Conservation (phyloP, 1,140 invertebrate species). For the Rhopalosiphum padi region DNA sequence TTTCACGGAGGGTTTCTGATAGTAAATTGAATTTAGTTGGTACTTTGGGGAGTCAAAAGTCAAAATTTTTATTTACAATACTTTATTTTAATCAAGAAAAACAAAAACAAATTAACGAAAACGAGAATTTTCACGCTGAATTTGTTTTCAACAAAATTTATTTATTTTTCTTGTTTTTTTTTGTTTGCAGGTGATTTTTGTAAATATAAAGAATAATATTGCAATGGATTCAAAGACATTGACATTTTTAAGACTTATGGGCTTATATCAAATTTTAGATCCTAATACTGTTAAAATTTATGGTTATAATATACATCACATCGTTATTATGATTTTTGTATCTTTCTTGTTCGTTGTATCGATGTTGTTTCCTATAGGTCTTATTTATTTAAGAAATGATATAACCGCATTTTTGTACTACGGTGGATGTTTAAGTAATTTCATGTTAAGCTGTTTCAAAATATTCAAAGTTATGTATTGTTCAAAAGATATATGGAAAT, state of each 20-base stretch:
- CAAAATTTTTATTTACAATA: too few species aligned
- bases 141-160: too few species aligned
- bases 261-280: neutral
- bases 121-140: too few species aligned
- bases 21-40: too few species aligned
- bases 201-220: neutral
- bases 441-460: neutral
- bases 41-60: too few species aligned
- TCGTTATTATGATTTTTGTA: neutral
- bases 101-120: too few species aligned
- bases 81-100: too few species aligned
- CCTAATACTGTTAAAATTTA: neutral
- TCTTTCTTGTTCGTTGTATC: neutral
- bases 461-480: neutral
- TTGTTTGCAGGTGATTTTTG: neutral
- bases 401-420: neutral
- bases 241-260: neutral
- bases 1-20: too few species aligned
- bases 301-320: neutral
- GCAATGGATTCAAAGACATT: neutral
- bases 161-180: too few species aligned
- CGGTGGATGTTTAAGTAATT: neutral
- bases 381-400: neutral
- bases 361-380: neutral
- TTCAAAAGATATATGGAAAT: neutral